These are phyloP conservation scores for Oryzias celebensis DNA, from an alignment of 2,113 vertebrate genomes.

Conservation along the genomic window DNA sequence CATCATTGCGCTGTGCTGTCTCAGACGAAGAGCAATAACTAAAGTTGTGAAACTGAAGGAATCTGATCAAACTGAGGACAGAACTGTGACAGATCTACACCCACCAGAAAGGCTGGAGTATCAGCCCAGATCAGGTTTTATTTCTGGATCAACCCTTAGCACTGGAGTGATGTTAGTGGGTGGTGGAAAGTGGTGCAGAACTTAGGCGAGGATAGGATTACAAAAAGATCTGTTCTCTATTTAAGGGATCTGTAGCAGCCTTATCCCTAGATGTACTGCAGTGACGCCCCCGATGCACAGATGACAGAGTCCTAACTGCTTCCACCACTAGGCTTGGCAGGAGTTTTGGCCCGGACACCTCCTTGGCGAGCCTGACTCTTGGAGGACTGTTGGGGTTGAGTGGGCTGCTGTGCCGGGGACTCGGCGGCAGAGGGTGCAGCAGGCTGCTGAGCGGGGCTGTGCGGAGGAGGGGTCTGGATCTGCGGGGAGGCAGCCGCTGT, in stretches of 20 bases:
- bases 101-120: constrained; percentile 2
- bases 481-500: constrained; percentile 81
- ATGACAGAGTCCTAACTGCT: constrained; percentile 47
- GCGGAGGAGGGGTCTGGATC: constrained; percentile 81
- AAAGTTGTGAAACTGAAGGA: constrained; percentile 1
- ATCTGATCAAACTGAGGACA: constrained; percentile 10
- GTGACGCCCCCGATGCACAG: neutral
- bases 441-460: constrained; percentile 81
- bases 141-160: no score
- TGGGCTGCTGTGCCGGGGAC: constrained; percentile 74
- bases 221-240: neutral
- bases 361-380: constrained; percentile 78
- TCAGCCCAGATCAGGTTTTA: neutral
- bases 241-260: constrained; percentile 18
- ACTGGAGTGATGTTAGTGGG: no score
- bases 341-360: constrained; percentile 82
- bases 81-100: constrained; percentile 10
- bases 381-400: constrained; percentile 69
- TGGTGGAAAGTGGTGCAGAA: no score
- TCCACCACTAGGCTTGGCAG: constrained; percentile 81
- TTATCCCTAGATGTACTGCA: constrained; percentile 10
- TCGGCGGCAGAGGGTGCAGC: constrained; percentile 63
- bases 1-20: constrained; percentile 14
- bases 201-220: neutral
- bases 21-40: neutral